phyloP scores from a whole-genome alignment of 2,888 invertebrate genomes.

The Meandrusa payeni region DNA sequence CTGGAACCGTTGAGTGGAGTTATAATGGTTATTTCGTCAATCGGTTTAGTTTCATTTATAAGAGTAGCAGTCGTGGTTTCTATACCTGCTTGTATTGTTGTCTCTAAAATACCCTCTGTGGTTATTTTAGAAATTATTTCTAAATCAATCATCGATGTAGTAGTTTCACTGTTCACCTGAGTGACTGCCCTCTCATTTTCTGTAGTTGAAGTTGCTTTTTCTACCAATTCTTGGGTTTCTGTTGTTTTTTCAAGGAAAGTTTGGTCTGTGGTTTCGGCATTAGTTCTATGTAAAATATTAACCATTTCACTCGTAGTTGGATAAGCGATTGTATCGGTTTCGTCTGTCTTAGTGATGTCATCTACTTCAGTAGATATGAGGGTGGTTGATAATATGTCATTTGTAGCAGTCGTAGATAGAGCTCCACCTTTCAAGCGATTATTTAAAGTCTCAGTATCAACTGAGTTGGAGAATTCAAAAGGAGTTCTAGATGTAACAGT shows the following conservation, averaged over 20 bases:
- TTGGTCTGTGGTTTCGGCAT: slow-evolving; percentile 24
- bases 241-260: slow-evolving; percentile 23
- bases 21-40: slow-evolving; percentile 38
- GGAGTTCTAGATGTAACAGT: not conserved
- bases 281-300: slow-evolving; percentile 30
- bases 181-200: slow-evolving; percentile 35
- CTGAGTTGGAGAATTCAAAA: slow-evolving; percentile 1
- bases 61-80: slow-evolving; percentile 36
- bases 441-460: slow-evolving; percentile 7
- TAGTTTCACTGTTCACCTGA: slow-evolving; percentile 34
- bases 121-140: slow-evolving; percentile 32
- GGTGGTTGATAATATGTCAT: slow-evolving; percentile 21
- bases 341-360: slow-evolving; percentile 26
- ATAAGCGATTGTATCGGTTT: slow-evolving; percentile 25
- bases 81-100: slow-evolving; percentile 39
- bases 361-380: slow-evolving; percentile 28
- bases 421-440: slow-evolving; percentile 3
- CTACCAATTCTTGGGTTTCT: slow-evolving; percentile 13
- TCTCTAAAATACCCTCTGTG: slow-evolving; percentile 38
- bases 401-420: slow-evolving; percentile 8
- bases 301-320: slow-evolving; percentile 29
- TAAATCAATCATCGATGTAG: slow-evolving; percentile 34
- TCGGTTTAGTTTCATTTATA: slow-evolving; percentile 40
- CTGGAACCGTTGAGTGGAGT: slow-evolving; percentile 43
- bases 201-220: slow-evolving; percentile 18